These are phyloP conservation scores for Leucoptera coffeella DNA, from an alignment of 2,888 invertebrate genomes.

Conservation along the genomic window DNA sequence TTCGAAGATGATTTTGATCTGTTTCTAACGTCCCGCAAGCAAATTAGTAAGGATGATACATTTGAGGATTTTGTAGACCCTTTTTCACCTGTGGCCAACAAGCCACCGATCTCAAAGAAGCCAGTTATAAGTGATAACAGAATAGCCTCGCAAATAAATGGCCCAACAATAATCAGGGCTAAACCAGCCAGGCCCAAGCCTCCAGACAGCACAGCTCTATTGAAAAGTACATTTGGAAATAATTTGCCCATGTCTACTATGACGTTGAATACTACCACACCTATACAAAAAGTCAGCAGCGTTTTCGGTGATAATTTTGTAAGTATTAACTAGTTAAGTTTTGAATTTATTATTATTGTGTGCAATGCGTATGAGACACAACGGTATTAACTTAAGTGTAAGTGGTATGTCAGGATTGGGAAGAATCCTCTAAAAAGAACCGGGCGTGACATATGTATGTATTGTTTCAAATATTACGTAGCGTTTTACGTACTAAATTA, in stretches of 20 bases:
- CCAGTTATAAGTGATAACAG: conserved; percentile 58
- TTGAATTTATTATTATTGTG: too few relatives aligned
- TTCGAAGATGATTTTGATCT: conserved; percentile 81
- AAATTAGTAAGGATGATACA: conserved; percentile 24
- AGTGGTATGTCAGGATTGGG: too few relatives aligned
- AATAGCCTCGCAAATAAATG: conserved; percentile 37
- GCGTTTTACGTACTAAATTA: too few relatives aligned
- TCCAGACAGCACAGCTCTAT: conserved; percentile 36
- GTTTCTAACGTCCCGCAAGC: conserved; percentile 45
- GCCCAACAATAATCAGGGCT: conserved; percentile 72
- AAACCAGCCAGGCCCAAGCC: conserved; percentile 55
- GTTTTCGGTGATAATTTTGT: conserved; percentile 30
- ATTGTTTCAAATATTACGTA: too few relatives aligned
- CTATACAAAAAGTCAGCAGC: conserved; percentile 31
- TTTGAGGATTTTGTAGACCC: conserved; percentile 56
- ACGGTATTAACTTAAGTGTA: too few relatives aligned
- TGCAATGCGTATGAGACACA: too few relatives aligned
- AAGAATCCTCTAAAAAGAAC: too few relatives aligned
- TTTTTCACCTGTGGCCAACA: conserved; percentile 39
- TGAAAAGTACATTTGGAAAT: conserved; percentile 29
- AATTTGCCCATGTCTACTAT: conserved; percentile 22
- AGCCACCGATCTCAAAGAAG: conserved; percentile 37
- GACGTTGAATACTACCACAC: conserved; percentile 34
- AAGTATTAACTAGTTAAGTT: conserved; percentile 22
- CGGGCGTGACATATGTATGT: too few relatives aligned